phyloP scores from a whole-genome alignment of 2,113 vertebrate genomes.

The Merops nubicus region DNA sequence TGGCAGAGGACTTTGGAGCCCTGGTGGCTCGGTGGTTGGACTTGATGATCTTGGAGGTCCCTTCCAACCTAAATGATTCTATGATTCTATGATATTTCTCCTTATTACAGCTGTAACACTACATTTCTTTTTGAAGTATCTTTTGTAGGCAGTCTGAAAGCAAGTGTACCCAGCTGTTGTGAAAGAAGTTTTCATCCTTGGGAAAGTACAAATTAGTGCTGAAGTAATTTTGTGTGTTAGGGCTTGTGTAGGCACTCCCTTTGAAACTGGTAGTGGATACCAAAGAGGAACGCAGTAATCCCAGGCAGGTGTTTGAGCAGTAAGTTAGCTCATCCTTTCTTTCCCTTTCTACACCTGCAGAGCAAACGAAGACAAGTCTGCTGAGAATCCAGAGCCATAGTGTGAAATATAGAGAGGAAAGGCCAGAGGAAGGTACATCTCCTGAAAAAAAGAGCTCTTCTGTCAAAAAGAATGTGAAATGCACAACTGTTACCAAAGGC shows the following conservation, averaged over 20 bases:
- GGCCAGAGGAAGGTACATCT: constrained; percentile 11
- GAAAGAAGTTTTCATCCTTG: neutral
- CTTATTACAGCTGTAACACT: neutral
- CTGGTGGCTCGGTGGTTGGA: too few species aligned
- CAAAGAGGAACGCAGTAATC: neutral
- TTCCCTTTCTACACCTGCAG: constrained; percentile 56
- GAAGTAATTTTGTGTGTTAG: neutral
- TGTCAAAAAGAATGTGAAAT: neutral
- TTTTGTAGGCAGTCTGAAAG: neutral
- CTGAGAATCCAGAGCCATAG: constrained; percentile 55
- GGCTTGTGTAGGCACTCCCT: neutral
- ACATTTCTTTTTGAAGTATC: neutral
- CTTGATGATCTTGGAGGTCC: too few species aligned
- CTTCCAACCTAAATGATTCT: too few species aligned
- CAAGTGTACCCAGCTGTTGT: neutral
- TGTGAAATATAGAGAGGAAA: constrained; percentile 3
- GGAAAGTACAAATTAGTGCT: neutral
- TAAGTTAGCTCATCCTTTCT: neutral
- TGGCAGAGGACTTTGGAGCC: too few species aligned
- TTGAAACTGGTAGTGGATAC: neutral
- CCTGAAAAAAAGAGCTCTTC: constrained; percentile 23
- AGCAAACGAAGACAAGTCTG: constrained; percentile 75
- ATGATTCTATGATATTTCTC: too few species aligned
- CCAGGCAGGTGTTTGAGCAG: neutral
- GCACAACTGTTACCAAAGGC: constrained; percentile 23